These are phyloP conservation scores for Herpetotheres cachinnans DNA, from an alignment of 2,113 vertebrate species.

Conservation along the genomic window DNA sequence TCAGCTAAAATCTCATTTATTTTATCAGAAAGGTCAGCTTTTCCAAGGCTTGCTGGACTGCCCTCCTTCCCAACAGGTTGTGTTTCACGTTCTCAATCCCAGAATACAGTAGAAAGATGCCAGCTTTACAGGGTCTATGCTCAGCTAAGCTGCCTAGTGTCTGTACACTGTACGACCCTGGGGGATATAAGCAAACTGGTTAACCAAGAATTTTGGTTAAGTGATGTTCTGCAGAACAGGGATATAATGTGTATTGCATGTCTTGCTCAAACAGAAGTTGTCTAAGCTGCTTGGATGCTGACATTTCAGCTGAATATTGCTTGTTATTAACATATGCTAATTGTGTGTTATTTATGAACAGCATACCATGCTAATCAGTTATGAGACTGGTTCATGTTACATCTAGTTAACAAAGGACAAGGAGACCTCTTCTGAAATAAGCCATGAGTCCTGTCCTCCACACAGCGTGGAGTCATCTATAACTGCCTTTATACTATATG, in stretches of 20 bases:
- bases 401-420: not conserved
- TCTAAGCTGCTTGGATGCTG: not conserved
- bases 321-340: slow-evolving; percentile 33
- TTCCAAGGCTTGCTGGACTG: slow-evolving; percentile 25
- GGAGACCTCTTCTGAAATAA: not conserved
- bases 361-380: not conserved
- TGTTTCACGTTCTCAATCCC: slow-evolving; percentile 4
- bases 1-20: slow-evolving; percentile 15
- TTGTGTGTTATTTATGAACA: not conserved
- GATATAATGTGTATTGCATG: not conserved
- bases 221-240: not conserved
- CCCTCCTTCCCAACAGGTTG: slow-evolving; percentile 16
- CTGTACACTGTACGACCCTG: not conserved
- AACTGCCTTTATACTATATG: not conserved
- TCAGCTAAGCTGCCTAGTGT: slow-evolving; percentile 11
- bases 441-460: not conserved
- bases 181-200: slow-evolving; percentile 7
- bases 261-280: slow-evolving; percentile 13
- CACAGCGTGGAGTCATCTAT: rapidly evolving
- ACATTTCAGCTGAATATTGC: slow-evolving; percentile 16
- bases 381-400: not conserved
- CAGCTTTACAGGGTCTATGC: slow-evolving; percentile 33
- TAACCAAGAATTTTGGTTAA: slow-evolving; percentile 37
- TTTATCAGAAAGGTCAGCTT: slow-evolving; percentile 16
- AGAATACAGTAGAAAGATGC: slow-evolving; percentile 30